Evolutionary conservation across 2,113 vertebrate genomes (phyloP), one percentile per base, ranked within the genome.

Genomic region (Apteryx mantelli): DNA sequence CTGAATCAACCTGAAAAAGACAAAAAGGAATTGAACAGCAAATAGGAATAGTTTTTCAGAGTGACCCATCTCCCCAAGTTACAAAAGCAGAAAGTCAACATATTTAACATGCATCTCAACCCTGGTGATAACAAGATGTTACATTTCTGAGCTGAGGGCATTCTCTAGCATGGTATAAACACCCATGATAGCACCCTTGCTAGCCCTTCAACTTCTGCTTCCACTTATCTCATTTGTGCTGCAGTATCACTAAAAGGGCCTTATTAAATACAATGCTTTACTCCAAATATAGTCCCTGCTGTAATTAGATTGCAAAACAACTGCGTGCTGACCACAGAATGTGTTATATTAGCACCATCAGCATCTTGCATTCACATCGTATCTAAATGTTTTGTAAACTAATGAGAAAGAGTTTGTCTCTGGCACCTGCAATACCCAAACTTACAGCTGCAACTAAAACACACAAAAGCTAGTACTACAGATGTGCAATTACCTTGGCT

Each of bases 1-100:
- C 93, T 99, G 99, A 96, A 99, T 99, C 93, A 99, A 98, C 93
- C 99, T 99, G 98, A 70, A 95, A 93, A 71, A 84, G 79, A 94
- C 92, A 91, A 56, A 82, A 95, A 89, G 91, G 81, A 95, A 82
- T 32, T 58, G 50, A 93, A 96, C 88, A 94, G 42, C 28, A 68
- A 60, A 24, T 21, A 53, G 34, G 11, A 44, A 36, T 34, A 68
- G 28, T 25, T 65, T 94, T 71, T 52, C 48, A 24, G 60, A 25
- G 44, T 30, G 86, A 53, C 30, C 53, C 56, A 70, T 52, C n/a
- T 68, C 18, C 24, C 76, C 88, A 70, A 20, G 26, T 28, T 46
- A n/a, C 20, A 61, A 70, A 88, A 11, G 87, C 40, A 71, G 48
- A 46, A 69, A 60, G 53, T 10, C 56, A 26, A 8, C 14, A 40